Evolutionary conservation across 2,797 vertebrate genomes (phyloP).

Genomic region (Spinus olivaceus): DNA sequence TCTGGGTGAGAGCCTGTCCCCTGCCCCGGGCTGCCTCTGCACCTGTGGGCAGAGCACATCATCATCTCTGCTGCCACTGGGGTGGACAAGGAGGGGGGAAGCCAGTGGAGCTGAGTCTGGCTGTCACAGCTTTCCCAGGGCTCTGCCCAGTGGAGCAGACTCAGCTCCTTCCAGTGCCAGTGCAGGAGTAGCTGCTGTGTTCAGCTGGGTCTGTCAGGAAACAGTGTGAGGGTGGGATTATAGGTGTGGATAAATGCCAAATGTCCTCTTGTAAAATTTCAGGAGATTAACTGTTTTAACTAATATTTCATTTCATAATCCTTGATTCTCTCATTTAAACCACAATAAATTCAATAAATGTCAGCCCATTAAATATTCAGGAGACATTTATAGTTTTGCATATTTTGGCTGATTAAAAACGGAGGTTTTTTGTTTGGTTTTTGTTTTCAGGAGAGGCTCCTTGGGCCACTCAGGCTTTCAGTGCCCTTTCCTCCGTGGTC

Average conservation of each 20-base stretch:
- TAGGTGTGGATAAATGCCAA: neutral
- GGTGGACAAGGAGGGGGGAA: neutral
- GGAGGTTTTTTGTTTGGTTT: accelerated
- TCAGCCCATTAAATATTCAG: neutral
- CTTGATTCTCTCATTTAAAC: neutral
- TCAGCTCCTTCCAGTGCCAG: neutral
- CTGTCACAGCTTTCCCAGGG: neutral
- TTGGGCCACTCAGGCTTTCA: conserved; percentile 86
- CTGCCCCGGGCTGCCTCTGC: neutral
- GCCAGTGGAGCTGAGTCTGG: neutral
- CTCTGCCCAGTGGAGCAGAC: neutral
- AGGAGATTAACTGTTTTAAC: neutral
- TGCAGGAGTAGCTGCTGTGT: neutral
- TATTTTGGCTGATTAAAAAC: neutral
- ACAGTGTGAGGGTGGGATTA: neutral
- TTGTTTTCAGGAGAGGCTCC: conserved; percentile 78
- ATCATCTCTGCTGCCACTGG: accelerated
- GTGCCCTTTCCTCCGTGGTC: conserved; percentile 85
- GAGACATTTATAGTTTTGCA: neutral
- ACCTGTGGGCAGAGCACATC: neutral
- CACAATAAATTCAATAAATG: neutral
- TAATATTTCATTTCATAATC: neutral
- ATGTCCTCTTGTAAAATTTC: neutral
- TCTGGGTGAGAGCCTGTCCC: conserved; percentile 77
- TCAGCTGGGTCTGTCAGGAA: neutral